Percentiles rank a stretch among this genome's conserved stretches.
phyloP scores from a whole-genome alignment of 2,888 invertebrate species.

The Torymus tubicola region DNA sequence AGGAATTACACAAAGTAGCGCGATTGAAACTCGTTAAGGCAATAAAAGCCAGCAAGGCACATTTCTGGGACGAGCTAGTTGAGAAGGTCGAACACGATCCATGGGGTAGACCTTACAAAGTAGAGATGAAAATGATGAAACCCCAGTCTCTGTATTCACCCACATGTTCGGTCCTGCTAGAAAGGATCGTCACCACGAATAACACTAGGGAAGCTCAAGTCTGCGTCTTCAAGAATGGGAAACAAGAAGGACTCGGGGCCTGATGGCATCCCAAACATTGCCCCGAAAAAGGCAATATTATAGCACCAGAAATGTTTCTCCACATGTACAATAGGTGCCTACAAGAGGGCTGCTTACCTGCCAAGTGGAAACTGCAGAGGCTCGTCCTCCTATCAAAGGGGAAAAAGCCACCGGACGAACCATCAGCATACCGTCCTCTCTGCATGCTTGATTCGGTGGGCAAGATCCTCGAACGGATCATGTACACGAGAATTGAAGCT shows the following conservation, averaged over 20 bases:
- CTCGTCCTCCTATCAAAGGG: constrained; percentile 29
- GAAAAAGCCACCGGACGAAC: neutral
- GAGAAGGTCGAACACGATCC: neutral
- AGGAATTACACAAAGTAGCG: neutral
- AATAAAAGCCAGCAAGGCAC: neutral
- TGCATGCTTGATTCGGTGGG: no score
- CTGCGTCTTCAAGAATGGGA: neutral
- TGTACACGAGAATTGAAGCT: no score
- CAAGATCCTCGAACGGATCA: no score
- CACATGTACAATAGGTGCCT: constrained; percentile 52
- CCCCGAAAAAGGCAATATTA: constrained; percentile 30
- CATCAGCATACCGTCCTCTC: no score
- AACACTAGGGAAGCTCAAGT: neutral
- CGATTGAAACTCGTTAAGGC: neutral
- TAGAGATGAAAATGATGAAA: neutral
- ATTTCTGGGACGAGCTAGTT: neutral
- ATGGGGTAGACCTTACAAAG: neutral
- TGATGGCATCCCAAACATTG: constrained; percentile 46
- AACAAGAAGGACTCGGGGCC: constrained; percentile 44
- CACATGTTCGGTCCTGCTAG: neutral
- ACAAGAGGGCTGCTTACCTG: constrained; percentile 26
- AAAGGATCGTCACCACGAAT: neutral
- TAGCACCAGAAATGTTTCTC: constrained; percentile 46
- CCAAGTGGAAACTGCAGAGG: constrained; percentile 34
- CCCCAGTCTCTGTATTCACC: neutral